A percentile compares a stretch with the other conserved stretches of the same genome.
phyloP scores from a whole-genome alignment of 2,113 vertebrate species.

The Catharus fuscescens region DNA sequence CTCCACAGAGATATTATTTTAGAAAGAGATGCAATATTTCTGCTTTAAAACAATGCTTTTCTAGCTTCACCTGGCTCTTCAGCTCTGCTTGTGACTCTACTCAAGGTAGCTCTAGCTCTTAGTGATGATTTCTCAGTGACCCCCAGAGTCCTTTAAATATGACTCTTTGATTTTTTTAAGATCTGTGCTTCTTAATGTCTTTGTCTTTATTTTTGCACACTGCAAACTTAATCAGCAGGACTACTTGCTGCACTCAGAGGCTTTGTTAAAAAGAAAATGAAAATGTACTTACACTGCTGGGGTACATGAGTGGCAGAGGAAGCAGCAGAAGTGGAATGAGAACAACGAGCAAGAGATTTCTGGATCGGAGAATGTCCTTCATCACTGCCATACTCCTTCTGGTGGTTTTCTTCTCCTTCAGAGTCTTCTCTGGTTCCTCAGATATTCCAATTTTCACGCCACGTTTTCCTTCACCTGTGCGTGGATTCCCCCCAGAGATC shows the following conservation, averaged over 20 bases:
- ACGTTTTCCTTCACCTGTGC: not conserved
- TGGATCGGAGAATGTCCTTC: conserved; percentile 82
- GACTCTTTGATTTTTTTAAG: not conserved
- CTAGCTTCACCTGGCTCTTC: not conserved
- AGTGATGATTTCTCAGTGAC: not conserved
- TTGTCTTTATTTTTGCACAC: not conserved
- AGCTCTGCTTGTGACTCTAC: not conserved
- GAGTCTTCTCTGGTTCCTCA: not conserved
- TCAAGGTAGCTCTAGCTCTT: not conserved
- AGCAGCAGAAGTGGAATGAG: conserved; percentile 90
- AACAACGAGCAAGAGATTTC: conserved; percentile 88
- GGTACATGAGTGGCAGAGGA: conserved; percentile 88
- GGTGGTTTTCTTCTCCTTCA: not conserved
- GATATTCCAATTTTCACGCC: not conserved
- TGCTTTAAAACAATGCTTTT: not conserved
- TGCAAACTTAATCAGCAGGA: not conserved
- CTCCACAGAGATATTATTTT: not conserved
- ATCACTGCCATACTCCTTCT: conserved; percentile 82
- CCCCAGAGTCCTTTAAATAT: not conserved
- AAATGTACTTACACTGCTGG: conserved; percentile 90
- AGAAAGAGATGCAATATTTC: not conserved
- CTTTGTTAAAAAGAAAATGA: not conserved
- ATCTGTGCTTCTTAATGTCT: not conserved
- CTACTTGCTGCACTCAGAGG: not conserved
- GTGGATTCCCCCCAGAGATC: not conserved